A percentile compares a stretch with the other conserved stretches of the same genome.
phyloP scores from a whole-genome alignment of 2,797 vertebrate species.

The Gobionotothen gibberifrons region DNA sequence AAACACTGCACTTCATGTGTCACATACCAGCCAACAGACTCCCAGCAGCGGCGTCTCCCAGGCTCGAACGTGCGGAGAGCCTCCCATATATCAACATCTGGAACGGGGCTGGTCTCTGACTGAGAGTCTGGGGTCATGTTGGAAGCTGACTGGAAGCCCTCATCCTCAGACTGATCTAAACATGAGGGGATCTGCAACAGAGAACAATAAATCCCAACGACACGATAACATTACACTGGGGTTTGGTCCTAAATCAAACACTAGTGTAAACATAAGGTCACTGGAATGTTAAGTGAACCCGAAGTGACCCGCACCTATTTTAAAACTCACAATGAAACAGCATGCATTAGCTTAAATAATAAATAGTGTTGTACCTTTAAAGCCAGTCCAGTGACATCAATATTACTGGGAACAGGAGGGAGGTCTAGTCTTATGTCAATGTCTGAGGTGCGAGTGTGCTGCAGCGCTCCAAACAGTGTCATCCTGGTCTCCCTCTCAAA shows the following conservation, averaged over 20 bases:
- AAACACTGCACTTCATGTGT: background rate
- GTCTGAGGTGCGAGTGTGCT: conserved; percentile 91
- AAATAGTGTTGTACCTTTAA: conserved; percentile 87
- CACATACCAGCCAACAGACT: conserved; percentile 92
- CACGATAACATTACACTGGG: background rate
- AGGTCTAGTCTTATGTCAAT: conserved; percentile 93
- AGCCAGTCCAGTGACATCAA: conserved; percentile 91
- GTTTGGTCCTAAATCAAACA: conserved; percentile 5
- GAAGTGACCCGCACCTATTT: background rate
- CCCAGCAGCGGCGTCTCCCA: conserved; percentile 93
- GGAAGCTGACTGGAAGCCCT: conserved; percentile 97
- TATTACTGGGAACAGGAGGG: conserved; percentile 92
- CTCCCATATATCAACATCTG: conserved; percentile 94
- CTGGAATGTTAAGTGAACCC: background rate
- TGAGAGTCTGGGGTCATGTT: conserved; percentile 98
- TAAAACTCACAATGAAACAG: conserved; percentile 5
- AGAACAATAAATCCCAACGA: conserved; percentile 5
- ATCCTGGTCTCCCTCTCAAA: conserved; percentile 93
- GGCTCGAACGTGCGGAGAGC: conserved; percentile 90
- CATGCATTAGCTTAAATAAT: conserved; percentile 1
- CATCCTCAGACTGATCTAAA: conserved; percentile 96
- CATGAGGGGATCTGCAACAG: conserved; percentile 89
- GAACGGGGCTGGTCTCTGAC: conserved; percentile 90
- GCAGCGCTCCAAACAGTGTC: conserved; percentile 94
- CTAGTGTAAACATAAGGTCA: background rate